Evolutionary conservation across 2,888 invertebrate genomes (phyloP).

Genomic region (Meteorus colon): DNA sequence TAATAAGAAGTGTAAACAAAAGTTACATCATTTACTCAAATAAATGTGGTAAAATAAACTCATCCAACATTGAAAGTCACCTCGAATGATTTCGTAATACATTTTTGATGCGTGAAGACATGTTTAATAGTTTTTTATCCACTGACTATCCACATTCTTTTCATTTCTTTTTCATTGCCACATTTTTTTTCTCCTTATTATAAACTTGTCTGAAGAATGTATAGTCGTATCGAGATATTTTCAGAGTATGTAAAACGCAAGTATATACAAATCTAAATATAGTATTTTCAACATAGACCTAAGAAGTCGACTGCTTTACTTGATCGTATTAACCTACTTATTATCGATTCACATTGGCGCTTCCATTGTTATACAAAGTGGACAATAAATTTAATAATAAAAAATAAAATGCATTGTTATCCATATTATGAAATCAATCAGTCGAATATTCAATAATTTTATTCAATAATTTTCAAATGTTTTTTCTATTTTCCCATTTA

Average conservation of each 20-base stretch:
- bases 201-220: neutral
- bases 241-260: slow-evolving; percentile 30
- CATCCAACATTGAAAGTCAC: neutral
- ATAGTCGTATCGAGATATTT: neutral
- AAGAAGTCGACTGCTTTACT: slow-evolving; percentile 58
- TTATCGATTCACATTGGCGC: slow-evolving; percentile 59
- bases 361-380: slow-evolving; percentile 45
- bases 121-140: neutral
- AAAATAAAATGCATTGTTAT: neutral
- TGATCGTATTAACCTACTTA: slow-evolving; percentile 65
- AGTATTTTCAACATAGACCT: slow-evolving; percentile 47
- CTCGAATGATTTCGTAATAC: neutral
- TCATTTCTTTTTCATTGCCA: neutral
- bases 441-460: neutral
- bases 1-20: neutral
- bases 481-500: neutral
- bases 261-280: slow-evolving; percentile 44
- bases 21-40: neutral
- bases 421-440: neutral
- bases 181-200: neutral
- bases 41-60: neutral
- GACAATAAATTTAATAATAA: neutral
- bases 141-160: too few relatives aligned
- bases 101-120: neutral
- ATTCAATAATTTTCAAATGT: neutral